Evolutionary conservation across 2,797 vertebrate genomes (phyloP).

Genomic region (Catamblyrhynchus diadema): DNA sequence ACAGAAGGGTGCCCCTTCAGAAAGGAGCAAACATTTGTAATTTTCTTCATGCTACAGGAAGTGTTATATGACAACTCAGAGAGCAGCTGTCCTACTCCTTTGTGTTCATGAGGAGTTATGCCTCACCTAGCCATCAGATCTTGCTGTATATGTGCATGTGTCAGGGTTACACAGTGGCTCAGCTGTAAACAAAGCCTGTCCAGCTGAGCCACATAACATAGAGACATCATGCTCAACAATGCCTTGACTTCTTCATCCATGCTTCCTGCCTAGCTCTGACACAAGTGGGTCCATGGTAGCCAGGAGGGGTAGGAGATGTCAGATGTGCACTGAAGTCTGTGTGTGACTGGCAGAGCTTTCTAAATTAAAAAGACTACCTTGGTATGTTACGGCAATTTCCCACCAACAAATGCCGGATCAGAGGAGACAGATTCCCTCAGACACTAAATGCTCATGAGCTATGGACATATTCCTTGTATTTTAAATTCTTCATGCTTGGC

Average conservation of each 20-base stretch:
- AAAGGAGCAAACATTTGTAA: not conserved
- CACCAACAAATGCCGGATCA: not conserved
- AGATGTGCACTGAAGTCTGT: not conserved
- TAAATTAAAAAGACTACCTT: not conserved
- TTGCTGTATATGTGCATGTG: not conserved
- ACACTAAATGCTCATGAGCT: not conserved
- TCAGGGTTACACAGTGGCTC: not conserved
- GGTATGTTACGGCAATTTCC: not conserved
- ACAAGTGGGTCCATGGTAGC: not conserved
- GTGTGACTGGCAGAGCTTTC: not conserved
- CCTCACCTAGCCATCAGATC: not conserved
- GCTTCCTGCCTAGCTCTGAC: not conserved
- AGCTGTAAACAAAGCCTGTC: not conserved
- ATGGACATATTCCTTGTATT: not conserved
- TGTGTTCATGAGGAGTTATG: not conserved
- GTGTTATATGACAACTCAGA: not conserved
- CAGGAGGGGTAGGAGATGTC: conserved; percentile 6
- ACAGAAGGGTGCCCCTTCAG: not conserved
- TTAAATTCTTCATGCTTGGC: not conserved
- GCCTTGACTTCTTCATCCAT: not conserved
- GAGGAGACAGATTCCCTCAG: not conserved
- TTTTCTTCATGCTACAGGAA: not conserved
- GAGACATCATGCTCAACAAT: not conserved
- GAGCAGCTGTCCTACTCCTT: not conserved
- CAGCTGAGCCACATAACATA: not conserved